Percentiles rank a stretch among this genome's conserved stretches.
Conservation (phyloP, 2,888 invertebrate genomes). For the Stenurella melanura region DNA sequence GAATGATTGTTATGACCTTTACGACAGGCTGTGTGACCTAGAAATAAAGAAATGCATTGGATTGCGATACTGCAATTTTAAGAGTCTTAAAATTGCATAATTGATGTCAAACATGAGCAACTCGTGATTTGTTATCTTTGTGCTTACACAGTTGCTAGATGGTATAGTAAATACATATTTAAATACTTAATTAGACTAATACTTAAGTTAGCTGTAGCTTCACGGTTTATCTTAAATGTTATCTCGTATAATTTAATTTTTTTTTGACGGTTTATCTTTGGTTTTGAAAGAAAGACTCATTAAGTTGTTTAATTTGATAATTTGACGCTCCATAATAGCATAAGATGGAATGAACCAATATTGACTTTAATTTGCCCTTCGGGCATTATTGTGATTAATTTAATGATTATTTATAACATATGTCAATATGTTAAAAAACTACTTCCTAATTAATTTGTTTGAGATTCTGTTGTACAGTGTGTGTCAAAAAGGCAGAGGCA, state of each 20-base stretch:
- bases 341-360: neutral
- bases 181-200: too few relatives aligned
- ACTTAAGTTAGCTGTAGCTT: neutral
- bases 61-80: neutral
- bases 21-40: neutral
- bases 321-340: neutral
- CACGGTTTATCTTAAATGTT: neutral
- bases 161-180: neutral
- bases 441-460: neutral
- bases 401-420: neutral
- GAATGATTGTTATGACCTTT: conserved; percentile 27
- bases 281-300: neutral
- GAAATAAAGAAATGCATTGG: conserved; percentile 11
- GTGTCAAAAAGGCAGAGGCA: neutral
- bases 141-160: neutral
- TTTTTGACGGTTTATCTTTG: neutral
- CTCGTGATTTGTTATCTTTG: neutral
- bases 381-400: neutral
- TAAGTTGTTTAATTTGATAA: neutral
- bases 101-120: neutral
- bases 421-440: neutral
- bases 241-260: neutral
- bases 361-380: neutral
- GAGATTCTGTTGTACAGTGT: neutral
- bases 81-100: neutral